Conservation (phyloP, 1,140 invertebrate genomes). For the Heliconius eleuchia region DNA sequence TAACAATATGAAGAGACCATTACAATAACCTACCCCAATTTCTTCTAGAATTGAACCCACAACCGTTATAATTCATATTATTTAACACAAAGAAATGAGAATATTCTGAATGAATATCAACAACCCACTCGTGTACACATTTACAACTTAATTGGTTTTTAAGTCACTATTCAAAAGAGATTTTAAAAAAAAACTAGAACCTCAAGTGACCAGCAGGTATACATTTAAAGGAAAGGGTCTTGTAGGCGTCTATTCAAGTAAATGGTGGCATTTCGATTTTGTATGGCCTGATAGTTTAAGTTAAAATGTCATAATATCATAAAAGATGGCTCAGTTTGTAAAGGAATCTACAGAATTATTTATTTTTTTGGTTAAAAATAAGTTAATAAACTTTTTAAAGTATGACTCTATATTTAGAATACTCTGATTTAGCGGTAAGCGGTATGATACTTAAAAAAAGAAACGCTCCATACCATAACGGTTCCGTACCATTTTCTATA, state of each 20-base stretch:
- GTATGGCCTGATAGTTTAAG: background rate
- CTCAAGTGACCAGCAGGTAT: conserved; percentile 48
- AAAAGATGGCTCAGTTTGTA: background rate
- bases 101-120: background rate
- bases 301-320: conserved; percentile 1
- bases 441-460: too few relatives aligned
- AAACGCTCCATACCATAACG: too few relatives aligned
- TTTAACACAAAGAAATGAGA: background rate
- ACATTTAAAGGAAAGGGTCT: conserved; percentile 19
- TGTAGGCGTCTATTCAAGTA: conserved; percentile 17
- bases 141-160: conserved; percentile 59
- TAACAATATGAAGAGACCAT: background rate
- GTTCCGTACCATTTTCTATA: too few relatives aligned
- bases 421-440: too few relatives aligned
- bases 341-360: background rate
- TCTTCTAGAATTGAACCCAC: too few relatives aligned
- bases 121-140: conserved; percentile 40
- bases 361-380: background rate
- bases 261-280: background rate
- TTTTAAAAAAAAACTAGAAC: conserved; percentile 19
- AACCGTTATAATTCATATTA: too few relatives aligned
- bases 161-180: conserved; percentile 49
- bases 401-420: background rate
- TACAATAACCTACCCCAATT: background rate
- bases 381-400: background rate